Evolutionary conservation across 2,888 invertebrate genomes (phyloP), one percentile per base, ranked within the genome.

Genomic region (Diogma glabrata): DNA sequence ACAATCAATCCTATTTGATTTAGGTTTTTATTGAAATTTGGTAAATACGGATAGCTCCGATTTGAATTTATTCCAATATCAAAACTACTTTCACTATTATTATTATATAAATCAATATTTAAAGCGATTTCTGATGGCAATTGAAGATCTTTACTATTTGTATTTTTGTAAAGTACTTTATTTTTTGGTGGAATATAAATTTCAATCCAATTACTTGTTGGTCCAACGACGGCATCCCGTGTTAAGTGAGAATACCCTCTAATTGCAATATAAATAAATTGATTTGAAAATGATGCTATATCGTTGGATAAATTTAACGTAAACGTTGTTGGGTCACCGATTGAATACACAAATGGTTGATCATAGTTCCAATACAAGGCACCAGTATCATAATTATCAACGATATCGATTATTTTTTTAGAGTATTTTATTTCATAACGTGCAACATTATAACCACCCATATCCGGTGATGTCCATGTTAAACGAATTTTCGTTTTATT

Each of bases 391-490:
- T 71, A 74, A 52, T 70, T 66, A 51, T 75, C 73, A 19, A 71
- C 62, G 49, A 75, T 70, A 53, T 73, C 73, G 17, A 61, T 57
- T 2, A 74, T 64, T 4, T 62, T 64, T 3, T 58, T 59, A 0
- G 74, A 70, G 55, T 72, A 75, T 54, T 70, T 70, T 4, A 78
- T 66, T 58, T 77, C 75, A 57, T 77, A 77, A n/a, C 70, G 64
- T 2, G 70, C 65, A 0, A 75, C 75, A 23, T 65, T 66, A 14
- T 67, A 60, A 0, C 74, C 75, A 3, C 74, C 75, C 71, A 75
- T 72, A 56, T 76, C 80, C 1, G 79, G 78, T 3, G 79, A 73
- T 2, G 79, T 78, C 77, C 79, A 80, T 0, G 69, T 67, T 8
- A 81, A 64, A 12, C 73, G 67, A 2, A 74, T 67, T 52, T 74